Percentiles rank a stretch among this genome's conserved stretches.
These are phyloP conservation scores for Melanotaenia pygmaea DNA, from an alignment of 2,797 vertebrate genomes.

Conservation along the genomic window DNA sequence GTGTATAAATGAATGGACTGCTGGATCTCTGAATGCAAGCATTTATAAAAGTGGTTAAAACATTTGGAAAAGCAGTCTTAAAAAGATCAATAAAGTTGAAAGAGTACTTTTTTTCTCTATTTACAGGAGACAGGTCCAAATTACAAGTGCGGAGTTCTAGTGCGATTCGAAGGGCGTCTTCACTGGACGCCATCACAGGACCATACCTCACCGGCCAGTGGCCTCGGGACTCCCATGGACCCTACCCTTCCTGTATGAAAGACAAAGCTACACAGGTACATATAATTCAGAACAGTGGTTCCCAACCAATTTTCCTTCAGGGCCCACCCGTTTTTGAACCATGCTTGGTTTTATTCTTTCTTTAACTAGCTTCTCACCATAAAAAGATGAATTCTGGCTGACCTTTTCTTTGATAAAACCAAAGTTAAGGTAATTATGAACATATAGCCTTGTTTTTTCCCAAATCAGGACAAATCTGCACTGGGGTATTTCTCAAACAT, in stretches of 20 bases:
- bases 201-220: conserved; percentile 97
- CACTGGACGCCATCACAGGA: conserved; percentile 94
- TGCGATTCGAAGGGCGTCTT: conserved; percentile 92
- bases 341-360: no score
- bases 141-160: conserved; percentile 87
- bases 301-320: no score
- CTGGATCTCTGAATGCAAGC: background rate
- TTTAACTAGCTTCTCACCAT: no score
- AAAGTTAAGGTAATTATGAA: no score
- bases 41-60: background rate
- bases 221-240: conserved; percentile 92
- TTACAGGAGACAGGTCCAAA: conserved; percentile 90
- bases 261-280: conserved; percentile 98
- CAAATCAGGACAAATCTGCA: no score
- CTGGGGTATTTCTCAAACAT: no score
- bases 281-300: background rate
- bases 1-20: background rate
- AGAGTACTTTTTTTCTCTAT: conserved; percentile 51
- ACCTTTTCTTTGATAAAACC: no score
- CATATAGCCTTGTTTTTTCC: no score
- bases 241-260: conserved; percentile 94
- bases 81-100: background rate
- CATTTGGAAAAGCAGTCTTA: background rate
- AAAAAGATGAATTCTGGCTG: no score
- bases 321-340: no score